phyloP scores from a whole-genome alignment of 2,797 vertebrate genomes.

The Bovichtus diacanthus region DNA sequence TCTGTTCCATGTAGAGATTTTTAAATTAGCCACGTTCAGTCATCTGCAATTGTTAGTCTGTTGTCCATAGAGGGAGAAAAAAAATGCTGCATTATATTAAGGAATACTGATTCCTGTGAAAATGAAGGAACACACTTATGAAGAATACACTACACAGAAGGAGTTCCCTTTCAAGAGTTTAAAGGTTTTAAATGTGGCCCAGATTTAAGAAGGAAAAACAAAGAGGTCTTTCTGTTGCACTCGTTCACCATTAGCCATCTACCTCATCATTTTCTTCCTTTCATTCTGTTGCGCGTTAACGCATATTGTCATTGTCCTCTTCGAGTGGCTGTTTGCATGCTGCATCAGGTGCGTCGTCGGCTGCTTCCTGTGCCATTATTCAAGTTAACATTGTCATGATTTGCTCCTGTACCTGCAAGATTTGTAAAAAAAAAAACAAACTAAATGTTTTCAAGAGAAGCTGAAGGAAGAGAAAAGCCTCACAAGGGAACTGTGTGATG shows the following conservation, averaged over 20 bases:
- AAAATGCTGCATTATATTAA: slow-evolving; percentile 1
- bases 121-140: slow-evolving; percentile 3
- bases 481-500: neutral
- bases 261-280: slow-evolving; percentile 50
- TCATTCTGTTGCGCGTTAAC: neutral
- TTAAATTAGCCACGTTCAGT: slow-evolving; percentile 22
- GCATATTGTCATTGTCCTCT: neutral
- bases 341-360: neutral
- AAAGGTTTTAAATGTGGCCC: neutral
- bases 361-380: slow-evolving; percentile 46
- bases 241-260: slow-evolving; percentile 37
- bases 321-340: slow-evolving; percentile 13
- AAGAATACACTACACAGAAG: slow-evolving; percentile 6
- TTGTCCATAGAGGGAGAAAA: no score
- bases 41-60: slow-evolving; percentile 6
- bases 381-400: neutral
- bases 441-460: slow-evolving; percentile 17
- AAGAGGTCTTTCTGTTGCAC: slow-evolving; percentile 4
- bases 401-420: neutral
- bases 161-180: no score
- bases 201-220: neutral
- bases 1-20: slow-evolving; percentile 44
- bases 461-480: neutral
- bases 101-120: no score
- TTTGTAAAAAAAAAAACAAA: neutral